Evolutionary conservation across 1,140 invertebrate genomes (phyloP).

Genomic region (Macrotrachela quadricornifera): DNA sequence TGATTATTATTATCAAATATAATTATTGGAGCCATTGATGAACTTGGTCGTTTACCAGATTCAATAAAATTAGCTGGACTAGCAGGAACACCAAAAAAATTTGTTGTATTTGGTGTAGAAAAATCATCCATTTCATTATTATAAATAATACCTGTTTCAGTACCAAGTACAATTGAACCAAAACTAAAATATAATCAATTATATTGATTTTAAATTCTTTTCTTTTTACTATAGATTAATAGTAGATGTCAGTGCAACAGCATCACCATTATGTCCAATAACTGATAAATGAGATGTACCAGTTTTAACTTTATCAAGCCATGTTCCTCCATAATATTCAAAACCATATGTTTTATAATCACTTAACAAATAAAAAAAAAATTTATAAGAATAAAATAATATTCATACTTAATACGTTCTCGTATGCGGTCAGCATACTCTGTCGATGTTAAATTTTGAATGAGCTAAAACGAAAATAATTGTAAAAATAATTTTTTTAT

Average conservation of each 20-base stretch:
- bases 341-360: slow-evolving; percentile 44
- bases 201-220: too few relatives aligned
- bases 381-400: too few relatives aligned
- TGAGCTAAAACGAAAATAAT: too few relatives aligned
- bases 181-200: slow-evolving; percentile 25
- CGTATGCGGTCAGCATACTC: too few relatives aligned
- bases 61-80: slow-evolving; percentile 53
- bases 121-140: slow-evolving; percentile 94
- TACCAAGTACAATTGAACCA: slow-evolving; percentile 26
- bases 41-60: slow-evolving; percentile 60
- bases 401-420: too few relatives aligned
- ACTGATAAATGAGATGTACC: slow-evolving; percentile 57
- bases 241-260: slow-evolving; percentile 71
- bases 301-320: too few relatives aligned
- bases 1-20: slow-evolving; percentile 44
- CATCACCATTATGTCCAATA: slow-evolving; percentile 62
- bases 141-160: slow-evolving; percentile 64
- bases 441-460: too few relatives aligned
- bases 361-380: slow-evolving; percentile 9
- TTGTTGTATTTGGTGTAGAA: slow-evolving; percentile 46
- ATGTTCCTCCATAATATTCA: slow-evolving; percentile 16
- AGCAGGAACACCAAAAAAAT: slow-evolving; percentile 51
- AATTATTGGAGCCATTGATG: slow-evolving; percentile 71
- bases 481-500: too few relatives aligned
- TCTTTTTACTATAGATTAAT: slow-evolving; percentile 72